Percentiles rank a stretch among this genome's conserved stretches.
These are phyloP conservation scores for Pemphigus obesinymphae DNA, from an alignment of 1,140 invertebrate genomes.

Conservation along the genomic window DNA sequence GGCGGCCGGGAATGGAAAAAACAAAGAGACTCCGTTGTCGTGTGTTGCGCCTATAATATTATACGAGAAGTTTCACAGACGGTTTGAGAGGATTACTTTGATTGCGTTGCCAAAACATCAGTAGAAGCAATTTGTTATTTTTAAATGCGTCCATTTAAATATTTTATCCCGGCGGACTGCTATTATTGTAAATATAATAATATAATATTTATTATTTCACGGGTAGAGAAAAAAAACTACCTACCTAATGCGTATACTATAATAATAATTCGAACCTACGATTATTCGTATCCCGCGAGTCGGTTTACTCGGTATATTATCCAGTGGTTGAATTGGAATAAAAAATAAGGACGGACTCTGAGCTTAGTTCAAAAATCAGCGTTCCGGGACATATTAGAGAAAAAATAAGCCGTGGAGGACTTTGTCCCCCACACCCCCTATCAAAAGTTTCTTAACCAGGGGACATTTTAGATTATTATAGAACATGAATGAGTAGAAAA, in stretches of 20 bases:
- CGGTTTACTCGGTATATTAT: no score
- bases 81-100: constrained; percentile 9
- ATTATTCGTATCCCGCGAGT: no score
- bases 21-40: constrained; percentile 19
- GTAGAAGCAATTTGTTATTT: constrained; percentile 31
- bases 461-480: no score
- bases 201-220: not conserved
- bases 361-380: no score
- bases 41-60: not conserved
- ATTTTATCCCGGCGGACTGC: not conserved
- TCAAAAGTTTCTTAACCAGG: no score
- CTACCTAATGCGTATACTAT: not conserved
- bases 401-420: no score
- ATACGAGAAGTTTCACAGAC: constrained; percentile 25
- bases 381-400: no score
- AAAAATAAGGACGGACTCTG: no score
- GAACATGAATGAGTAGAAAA: no score
- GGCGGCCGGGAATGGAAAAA: not conserved
- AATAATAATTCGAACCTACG: no score
- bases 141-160: constrained; percentile 30
- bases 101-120: constrained; percentile 38
- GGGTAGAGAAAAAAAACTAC: not conserved
- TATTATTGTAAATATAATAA: not conserved
- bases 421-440: no score
- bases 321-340: no score